A percentile compares a stretch with the other conserved stretches of the same genome.
phyloP scores from a whole-genome alignment of 2,113 vertebrate species.

The Turdus rufiventris region DNA sequence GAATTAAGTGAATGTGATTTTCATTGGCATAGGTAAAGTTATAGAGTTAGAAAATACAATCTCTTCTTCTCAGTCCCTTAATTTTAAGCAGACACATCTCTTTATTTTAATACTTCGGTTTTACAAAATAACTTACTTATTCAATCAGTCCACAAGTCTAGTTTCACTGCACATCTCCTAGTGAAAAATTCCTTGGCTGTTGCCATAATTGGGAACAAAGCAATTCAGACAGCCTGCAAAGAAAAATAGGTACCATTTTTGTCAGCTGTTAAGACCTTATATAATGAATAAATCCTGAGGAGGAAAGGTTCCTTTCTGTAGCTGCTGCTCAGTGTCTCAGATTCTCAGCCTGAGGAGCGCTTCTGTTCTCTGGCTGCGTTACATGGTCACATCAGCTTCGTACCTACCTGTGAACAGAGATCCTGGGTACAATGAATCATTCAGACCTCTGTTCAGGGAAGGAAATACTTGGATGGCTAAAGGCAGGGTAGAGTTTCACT shows the following conservation, averaged over 20 bases:
- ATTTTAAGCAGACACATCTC: not conserved
- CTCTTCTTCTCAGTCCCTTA: not conserved
- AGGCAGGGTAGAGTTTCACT: slow-evolving; percentile 70
- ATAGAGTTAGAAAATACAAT: not conserved
- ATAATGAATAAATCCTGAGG: slow-evolving; percentile 62
- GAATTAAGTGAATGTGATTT: not conserved
- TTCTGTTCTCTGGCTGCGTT: slow-evolving; percentile 62
- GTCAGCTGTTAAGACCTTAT: slow-evolving; percentile 23
- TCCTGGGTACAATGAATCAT: slow-evolving; percentile 74
- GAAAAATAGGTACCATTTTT: slow-evolving; percentile 25
- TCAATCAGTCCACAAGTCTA: not conserved
- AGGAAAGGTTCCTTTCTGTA: slow-evolving; percentile 57
- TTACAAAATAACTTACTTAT: not conserved
- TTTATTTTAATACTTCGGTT: not conserved
- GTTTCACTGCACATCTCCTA: slow-evolving; percentile 6
- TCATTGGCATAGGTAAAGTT: not conserved
- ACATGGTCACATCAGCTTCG: slow-evolving; percentile 58
- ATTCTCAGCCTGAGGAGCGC: slow-evolving; percentile 59
- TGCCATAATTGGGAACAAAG: not conserved
- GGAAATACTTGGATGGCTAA: slow-evolving; percentile 70
- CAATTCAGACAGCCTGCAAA: not conserved
- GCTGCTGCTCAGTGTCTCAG: slow-evolving; percentile 13
- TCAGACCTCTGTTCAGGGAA: slow-evolving; percentile 63
- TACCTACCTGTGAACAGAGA: slow-evolving; percentile 30
- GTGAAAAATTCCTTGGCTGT: slow-evolving; percentile 32